A percentile compares a stretch with the other conserved stretches of the same genome.
phyloP scores from a whole-genome alignment of 2,113 vertebrate genomes.

The Apeltes quadracus region DNA sequence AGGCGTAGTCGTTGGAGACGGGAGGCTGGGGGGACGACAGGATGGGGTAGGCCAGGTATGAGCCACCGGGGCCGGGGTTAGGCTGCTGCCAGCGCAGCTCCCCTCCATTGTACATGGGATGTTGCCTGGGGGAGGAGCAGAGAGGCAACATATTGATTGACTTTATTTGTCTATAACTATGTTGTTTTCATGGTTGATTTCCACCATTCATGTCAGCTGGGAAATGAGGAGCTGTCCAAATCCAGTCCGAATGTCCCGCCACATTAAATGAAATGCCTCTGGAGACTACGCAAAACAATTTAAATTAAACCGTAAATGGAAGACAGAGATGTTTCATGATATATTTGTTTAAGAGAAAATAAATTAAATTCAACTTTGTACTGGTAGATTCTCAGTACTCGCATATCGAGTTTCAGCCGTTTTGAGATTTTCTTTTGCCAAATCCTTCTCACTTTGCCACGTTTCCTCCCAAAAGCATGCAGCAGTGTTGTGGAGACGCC shows the following conservation, averaged over 20 bases:
- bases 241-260: not conserved
- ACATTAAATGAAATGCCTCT: not conserved
- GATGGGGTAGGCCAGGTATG: conserved; percentile 96
- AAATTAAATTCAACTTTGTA: not conserved
- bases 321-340: not conserved
- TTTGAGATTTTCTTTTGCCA: not conserved
- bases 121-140: conserved; percentile 82
- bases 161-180: not conserved
- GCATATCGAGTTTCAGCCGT: not conserved
- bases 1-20: conserved; percentile 93
- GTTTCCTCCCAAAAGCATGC: not conserved
- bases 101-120: conserved; percentile 90
- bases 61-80: conserved; percentile 86
- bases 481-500: not conserved
- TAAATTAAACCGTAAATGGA: not conserved
- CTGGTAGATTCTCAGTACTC: not conserved
- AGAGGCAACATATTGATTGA: not conserved
- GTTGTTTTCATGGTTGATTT: not conserved
- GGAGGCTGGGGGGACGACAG: conserved; percentile 91
- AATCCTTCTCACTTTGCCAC: not conserved
- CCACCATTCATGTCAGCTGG: not conserved
- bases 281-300: not conserved
- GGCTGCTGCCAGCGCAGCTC: conserved; percentile 97
- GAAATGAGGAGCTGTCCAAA: not conserved
- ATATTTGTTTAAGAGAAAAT: not conserved